These are phyloP conservation scores for Marisa cornuarietis DNA, from an alignment of 1,140 invertebrate genomes.

Conservation along the genomic window DNA sequence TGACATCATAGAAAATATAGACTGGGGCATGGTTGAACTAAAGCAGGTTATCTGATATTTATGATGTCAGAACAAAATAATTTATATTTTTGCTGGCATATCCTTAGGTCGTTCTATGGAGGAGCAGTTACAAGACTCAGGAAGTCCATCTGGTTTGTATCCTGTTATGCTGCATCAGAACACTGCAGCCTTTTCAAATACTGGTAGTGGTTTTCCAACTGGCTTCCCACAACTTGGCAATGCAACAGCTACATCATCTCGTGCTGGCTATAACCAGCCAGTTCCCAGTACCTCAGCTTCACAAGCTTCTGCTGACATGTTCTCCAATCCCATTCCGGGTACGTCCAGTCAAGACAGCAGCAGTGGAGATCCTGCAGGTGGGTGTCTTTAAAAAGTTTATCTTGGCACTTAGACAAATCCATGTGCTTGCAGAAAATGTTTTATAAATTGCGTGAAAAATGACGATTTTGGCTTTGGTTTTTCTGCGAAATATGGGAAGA, in stretches of 20 bases:
- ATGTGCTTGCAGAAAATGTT: too few relatives aligned
- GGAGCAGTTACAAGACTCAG: too few relatives aligned
- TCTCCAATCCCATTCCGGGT: not conserved
- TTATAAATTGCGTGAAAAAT: too few relatives aligned
- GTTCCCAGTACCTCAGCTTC: slow-evolving; percentile 12
- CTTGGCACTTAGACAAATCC: slow-evolving; percentile 9
- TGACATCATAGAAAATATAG: too few relatives aligned
- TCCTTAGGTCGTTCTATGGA: too few relatives aligned
- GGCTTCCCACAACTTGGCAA: too few relatives aligned
- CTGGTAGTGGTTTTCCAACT: slow-evolving; percentile 3
- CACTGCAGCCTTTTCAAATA: slow-evolving; percentile 13
- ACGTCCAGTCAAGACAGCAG: not conserved
- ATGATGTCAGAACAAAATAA: too few relatives aligned
- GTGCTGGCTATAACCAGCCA: slow-evolving; percentile 4
- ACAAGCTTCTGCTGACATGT: slow-evolving; percentile 6
- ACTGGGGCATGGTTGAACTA: too few relatives aligned
- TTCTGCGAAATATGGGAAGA: too few relatives aligned
- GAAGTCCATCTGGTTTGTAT: slow-evolving; percentile 4
- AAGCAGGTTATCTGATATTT: too few relatives aligned
- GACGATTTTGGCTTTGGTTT: too few relatives aligned
- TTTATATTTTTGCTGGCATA: too few relatives aligned
- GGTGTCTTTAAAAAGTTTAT: slow-evolving; percentile 4
- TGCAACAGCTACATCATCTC: slow-evolving; percentile 14
- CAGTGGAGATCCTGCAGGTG: slow-evolving; percentile 20
- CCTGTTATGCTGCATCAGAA: slow-evolving; percentile 24